Base-by-base conservation (phyloP, 1,140 invertebrate species). In the fruit fly (Drosophila melanogaster) region DNA sequence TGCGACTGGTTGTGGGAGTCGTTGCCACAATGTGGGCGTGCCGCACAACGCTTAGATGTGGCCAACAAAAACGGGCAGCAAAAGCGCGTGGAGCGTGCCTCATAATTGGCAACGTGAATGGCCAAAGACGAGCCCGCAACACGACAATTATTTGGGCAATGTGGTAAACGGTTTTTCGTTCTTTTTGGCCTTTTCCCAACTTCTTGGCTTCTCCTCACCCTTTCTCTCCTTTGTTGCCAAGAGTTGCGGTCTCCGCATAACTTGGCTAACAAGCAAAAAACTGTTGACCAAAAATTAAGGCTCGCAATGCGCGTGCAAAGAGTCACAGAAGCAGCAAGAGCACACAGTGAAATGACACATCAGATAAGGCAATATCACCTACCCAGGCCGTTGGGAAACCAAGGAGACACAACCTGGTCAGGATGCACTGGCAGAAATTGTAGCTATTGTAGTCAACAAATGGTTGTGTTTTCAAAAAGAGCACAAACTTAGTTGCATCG, bases 351-450 rank as follows among this genome's bases (percentile, higher is more conserved):
- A 87, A 86, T 90, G 87, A 90, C 89, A 90, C 83, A 90, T 84
- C 89, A 79, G 89, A 90, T 90, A 90, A 90, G 80, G 83, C 74
- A 87, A 85, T 84, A 90, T 81, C 89, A 90, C 87, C 87, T 90
- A 81, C 70, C 79, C 61, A 15, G 69, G 47, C 55, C 58, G 57
- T 51, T 61, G 38, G 46, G 17, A 43, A 64, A 12, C 35, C 46
- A 61, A 72, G 38, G 53, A n/a, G 57, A 53, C 22, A n/a, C 60
- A 61, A 38, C 54, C 65, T 37, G 69, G 55, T 53, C 30, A 54
- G 11, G 0, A 22, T 30, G 40, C 64, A 56, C 73, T 43, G 30
- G 22, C 17, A 55, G 15, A 47, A 76, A 66, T 10, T 33, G 33
- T 22, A 30, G 1, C 43, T 11, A 17, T 11, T 30, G 35, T 12